Conservation (phyloP, 1,140 invertebrate genomes). For the Oscheius sp. region DNA sequence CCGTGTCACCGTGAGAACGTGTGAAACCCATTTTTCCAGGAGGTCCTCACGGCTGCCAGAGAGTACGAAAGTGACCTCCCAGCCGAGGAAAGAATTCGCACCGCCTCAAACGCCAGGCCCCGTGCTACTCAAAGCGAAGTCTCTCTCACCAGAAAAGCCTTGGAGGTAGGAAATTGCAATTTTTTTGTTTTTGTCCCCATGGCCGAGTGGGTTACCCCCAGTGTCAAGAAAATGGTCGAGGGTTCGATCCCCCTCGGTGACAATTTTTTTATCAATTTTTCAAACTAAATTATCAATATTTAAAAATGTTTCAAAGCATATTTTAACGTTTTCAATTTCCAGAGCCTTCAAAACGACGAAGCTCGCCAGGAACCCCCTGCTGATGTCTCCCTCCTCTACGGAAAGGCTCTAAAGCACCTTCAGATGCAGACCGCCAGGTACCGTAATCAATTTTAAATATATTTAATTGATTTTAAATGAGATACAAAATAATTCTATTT, state of each 20-base stretch:
- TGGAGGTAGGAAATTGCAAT: too few species aligned
- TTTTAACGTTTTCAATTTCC: too few species aligned
- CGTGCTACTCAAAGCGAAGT: conserved; percentile 19
- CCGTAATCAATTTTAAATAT: too few species aligned
- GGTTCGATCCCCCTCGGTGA: too few species aligned
- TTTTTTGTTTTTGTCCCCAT: too few species aligned
- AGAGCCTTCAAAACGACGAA: not conserved
- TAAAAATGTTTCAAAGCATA: too few species aligned
- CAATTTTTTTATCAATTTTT: too few species aligned
- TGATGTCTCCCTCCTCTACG: conserved; percentile 36
- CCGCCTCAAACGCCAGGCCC: conserved; percentile 31
- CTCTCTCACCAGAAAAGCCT: conserved; percentile 9
- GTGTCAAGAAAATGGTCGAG: too few species aligned
- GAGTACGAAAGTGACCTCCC: conserved; percentile 49
- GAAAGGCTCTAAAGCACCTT: conserved; percentile 42
- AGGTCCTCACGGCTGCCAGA: conserved; percentile 45
- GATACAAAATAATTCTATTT: not conserved
- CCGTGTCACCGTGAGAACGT: not conserved
- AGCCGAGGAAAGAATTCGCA: conserved; percentile 50
- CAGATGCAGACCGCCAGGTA: conserved; percentile 35
- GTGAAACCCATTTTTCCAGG: conserved; percentile 35
- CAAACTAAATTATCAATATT: too few species aligned
- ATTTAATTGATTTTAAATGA: conserved; percentile 4
- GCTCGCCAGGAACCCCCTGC: not conserved
- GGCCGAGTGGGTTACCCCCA: too few species aligned